Conservation (phyloP, 2,888 invertebrate species). For the Drepana falcataria region DNA sequence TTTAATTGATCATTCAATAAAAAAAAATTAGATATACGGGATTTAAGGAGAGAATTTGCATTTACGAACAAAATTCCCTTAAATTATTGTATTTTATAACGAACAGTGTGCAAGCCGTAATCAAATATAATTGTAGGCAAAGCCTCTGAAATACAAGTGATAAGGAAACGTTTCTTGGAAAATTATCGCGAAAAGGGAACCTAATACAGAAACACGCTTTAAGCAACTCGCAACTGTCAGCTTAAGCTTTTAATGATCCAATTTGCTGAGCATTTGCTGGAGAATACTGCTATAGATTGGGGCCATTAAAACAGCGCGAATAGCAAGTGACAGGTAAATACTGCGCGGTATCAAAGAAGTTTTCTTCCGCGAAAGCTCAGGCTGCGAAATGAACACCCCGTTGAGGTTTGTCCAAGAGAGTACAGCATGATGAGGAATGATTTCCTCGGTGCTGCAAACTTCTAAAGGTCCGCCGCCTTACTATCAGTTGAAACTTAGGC, state of each 20-base stretch:
- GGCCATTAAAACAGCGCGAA: conserved; percentile 20
- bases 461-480: too few species aligned
- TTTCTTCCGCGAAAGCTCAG: too few species aligned
- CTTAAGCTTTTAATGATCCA: conserved; percentile 59
- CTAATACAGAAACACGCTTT: conserved; percentile 40
- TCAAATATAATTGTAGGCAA: not conserved
- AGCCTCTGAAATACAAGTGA: not conserved
- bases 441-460: too few species aligned
- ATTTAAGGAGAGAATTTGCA: too few species aligned
- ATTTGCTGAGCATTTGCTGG: conserved; percentile 46
- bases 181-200: conserved; percentile 26
- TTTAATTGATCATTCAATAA: too few species aligned
- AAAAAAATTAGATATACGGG: too few species aligned
- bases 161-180: conserved; percentile 7
- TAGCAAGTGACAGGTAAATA: not conserved
- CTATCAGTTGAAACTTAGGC: too few species aligned
- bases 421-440: too few species aligned
- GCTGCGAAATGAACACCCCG: too few species aligned
- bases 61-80: too few species aligned
- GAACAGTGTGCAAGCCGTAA: not conserved
- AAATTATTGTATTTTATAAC: too few species aligned
- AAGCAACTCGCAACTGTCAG: conserved; percentile 52
- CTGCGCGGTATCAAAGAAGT: not conserved
- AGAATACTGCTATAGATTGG: conserved; percentile 28
- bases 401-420: too few species aligned